These are phyloP conservation scores for Lontra canadensis DNA, from an alignment of 2,113 vertebrate species.

Conservation along the genomic window DNA sequence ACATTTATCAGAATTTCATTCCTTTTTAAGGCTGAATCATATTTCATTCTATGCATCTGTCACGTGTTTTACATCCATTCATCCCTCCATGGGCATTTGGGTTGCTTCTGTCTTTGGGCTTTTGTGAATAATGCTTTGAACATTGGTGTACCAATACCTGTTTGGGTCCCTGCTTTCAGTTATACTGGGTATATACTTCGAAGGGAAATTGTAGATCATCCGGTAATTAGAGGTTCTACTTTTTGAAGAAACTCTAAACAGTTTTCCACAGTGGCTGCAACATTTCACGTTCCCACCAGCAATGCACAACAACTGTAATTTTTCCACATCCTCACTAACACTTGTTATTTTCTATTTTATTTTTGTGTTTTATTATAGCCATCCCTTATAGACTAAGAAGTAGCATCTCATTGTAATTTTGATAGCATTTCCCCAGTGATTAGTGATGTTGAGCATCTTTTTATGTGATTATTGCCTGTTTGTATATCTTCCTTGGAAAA, in stretches of 20 bases:
- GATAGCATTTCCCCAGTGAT: background rate
- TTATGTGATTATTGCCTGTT: background rate
- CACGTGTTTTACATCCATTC: background rate
- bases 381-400: background rate
- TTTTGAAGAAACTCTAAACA: background rate
- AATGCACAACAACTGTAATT: background rate
- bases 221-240: background rate
- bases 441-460: background rate
- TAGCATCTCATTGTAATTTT: background rate
- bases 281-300: background rate
- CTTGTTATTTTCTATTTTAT: background rate
- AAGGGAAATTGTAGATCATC: background rate
- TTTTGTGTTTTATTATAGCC: background rate
- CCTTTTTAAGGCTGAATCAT: background rate
- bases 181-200: background rate
- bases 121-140: background rate
- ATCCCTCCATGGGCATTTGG: background rate
- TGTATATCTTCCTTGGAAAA: background rate
- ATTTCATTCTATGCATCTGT: background rate
- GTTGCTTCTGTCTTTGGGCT: background rate
- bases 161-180: background rate
- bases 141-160: background rate
- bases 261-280: background rate
- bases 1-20: background rate
- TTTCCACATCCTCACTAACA: background rate